Percentiles rank a stretch among this genome's conserved stretches.
Conservation (phyloP, 2,888 invertebrate genomes). For the Erannis defoliaria region DNA sequence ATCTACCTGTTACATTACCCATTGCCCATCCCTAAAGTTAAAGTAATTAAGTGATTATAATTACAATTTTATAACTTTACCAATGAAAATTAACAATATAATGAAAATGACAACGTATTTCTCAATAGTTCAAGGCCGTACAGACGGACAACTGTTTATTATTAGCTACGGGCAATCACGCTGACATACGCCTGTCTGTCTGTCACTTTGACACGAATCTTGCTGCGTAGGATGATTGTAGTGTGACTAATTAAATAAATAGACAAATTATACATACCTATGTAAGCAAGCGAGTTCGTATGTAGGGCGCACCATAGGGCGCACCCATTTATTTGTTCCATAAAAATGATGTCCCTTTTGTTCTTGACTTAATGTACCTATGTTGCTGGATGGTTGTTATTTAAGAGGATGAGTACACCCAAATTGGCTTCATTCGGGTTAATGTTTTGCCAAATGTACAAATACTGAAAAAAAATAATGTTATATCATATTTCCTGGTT, state of each 20-base stretch:
- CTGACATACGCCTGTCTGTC: constrained; percentile 49
- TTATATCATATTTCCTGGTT: too few species aligned
- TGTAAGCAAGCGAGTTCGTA: not conserved
- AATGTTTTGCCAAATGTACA: too few species aligned
- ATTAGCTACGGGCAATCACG: constrained; percentile 49
- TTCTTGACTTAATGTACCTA: too few species aligned
- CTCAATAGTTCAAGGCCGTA: constrained; percentile 59
- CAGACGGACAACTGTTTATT: constrained; percentile 40
- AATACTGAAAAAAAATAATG: too few species aligned
- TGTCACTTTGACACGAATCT: constrained; percentile 48
- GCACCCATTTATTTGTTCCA: too few species aligned
- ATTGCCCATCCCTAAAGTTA: not conserved
- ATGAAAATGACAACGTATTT: constrained; percentile 32
- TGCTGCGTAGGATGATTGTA: constrained; percentile 34
- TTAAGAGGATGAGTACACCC: too few species aligned
- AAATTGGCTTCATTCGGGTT: too few species aligned
- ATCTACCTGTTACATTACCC: not conserved
- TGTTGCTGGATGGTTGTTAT: too few species aligned
- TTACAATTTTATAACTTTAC: constrained; percentile 23
- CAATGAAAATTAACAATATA: constrained; percentile 41
- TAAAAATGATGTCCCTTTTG: too few species aligned
- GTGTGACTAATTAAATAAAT: constrained; percentile 38
- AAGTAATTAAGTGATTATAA: constrained; percentile 10
- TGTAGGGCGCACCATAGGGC: too few species aligned
- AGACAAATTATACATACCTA: not conserved